Evolutionary conservation across 2,888 invertebrate genomes (phyloP).

Genomic region (Drosophila lacicola): DNA sequence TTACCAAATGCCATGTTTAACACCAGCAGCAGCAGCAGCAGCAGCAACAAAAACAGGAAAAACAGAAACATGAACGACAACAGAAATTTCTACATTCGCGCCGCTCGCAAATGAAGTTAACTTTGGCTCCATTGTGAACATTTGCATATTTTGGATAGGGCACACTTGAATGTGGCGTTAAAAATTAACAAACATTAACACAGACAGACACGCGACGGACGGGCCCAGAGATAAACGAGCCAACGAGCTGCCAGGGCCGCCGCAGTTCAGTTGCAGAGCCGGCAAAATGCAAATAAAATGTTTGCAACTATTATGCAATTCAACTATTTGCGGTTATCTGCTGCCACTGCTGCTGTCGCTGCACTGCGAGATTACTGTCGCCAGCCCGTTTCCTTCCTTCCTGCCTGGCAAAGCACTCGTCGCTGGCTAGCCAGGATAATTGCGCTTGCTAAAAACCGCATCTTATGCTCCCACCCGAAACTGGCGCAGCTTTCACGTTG

Average conservation of each 20-base stretch:
- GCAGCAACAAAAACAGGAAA: constrained; percentile 9
- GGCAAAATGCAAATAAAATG: constrained; percentile 62
- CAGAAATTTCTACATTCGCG: constrained; percentile 9
- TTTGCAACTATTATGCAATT: constrained; percentile 69
- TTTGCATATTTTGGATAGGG: constrained; percentile 48
- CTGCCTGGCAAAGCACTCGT: constrained; percentile 19
- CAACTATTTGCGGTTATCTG: constrained; percentile 65
- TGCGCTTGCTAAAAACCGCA: constrained; percentile 43
- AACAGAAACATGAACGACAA: constrained; percentile 19
- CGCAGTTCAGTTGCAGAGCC: constrained; percentile 6
- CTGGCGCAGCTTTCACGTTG: constrained; percentile 16
- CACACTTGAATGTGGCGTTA: constrained; percentile 46
- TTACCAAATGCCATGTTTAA: constrained; percentile 43
- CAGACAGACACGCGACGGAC: constrained; percentile 19
- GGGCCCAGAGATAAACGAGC: constrained; percentile 37
- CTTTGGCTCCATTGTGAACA: constrained; percentile 29
- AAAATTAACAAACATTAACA: constrained; percentile 69
- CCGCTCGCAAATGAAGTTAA: constrained; percentile 46
- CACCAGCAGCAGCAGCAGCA: constrained; percentile 11
- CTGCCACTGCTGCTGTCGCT: constrained; percentile 13
- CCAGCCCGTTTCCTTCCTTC: constrained; percentile 42
- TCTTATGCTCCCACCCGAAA: constrained; percentile 12
- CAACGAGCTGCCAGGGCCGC: constrained; percentile 12
- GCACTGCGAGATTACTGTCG: constrained; percentile 45
- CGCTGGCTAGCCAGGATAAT: constrained; percentile 32